phyloP scores from a whole-genome alignment of 1,140 invertebrate genomes.

The Heliothis virescens region DNA sequence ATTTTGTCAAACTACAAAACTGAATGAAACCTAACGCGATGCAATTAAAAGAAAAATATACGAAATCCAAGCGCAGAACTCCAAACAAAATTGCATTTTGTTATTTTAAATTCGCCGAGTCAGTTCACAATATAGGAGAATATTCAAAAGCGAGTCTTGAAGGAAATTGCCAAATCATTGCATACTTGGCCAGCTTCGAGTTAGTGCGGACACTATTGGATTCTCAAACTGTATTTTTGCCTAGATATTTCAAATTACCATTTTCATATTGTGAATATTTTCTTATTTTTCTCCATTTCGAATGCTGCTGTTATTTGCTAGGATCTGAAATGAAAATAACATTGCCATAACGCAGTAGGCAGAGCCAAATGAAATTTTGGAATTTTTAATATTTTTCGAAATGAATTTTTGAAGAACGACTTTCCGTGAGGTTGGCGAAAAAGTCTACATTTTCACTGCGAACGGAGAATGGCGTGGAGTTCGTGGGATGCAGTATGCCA shows the following conservation, averaged over 20 bases:
- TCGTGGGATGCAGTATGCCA: too few species aligned
- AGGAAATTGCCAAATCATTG: constrained; percentile 67
- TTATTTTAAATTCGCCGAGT: constrained; percentile 42
- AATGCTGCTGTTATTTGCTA: not conserved
- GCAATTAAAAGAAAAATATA: not conserved
- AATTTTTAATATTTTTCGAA: not conserved
- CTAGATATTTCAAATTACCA: constrained; percentile 18
- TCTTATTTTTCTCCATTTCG: not conserved
- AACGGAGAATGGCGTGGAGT: too few species aligned
- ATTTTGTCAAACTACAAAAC: not conserved
- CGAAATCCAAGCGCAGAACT: constrained; percentile 5
- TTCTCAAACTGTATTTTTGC: constrained; percentile 36
- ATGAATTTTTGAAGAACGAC: too few species aligned
- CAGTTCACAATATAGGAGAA: constrained; percentile 56
- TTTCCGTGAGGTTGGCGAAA: too few species aligned
- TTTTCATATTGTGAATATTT: constrained; percentile 16
- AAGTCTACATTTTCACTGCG: too few species aligned
- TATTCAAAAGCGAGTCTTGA: constrained; percentile 57
- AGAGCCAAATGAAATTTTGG: not conserved
- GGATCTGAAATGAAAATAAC: not conserved
- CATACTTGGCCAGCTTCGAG: constrained; percentile 43
- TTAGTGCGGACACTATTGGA: constrained; percentile 59
- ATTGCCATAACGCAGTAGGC: not conserved
- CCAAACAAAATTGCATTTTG: constrained; percentile 23
- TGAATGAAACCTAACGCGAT: not conserved